Conservation (phyloP, 2,888 invertebrate species). For the Blera fallax region DNA sequence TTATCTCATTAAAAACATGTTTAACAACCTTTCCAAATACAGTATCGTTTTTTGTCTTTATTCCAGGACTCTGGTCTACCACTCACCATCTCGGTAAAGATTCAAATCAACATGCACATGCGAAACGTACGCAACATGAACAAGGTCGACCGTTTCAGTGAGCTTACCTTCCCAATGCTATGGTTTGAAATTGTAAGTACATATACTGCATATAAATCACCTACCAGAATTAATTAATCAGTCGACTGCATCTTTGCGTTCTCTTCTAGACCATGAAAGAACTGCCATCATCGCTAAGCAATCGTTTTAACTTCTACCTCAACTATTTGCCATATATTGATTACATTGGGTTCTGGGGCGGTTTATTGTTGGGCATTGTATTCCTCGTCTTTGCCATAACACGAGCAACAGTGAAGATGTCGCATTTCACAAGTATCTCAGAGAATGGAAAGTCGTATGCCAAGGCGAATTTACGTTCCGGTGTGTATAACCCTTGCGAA, state of each 20-base stretch:
- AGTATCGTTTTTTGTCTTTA: constrained; percentile 61
- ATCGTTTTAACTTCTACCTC: constrained; percentile 88
- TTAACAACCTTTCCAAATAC: constrained; percentile 37
- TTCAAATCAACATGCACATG: constrained; percentile 94
- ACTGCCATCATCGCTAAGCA: constrained; percentile 85
- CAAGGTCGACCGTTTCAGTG: constrained; percentile 86
- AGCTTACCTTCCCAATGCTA: constrained; percentile 89
- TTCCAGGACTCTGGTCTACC: constrained; percentile 89
- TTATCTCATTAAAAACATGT: constrained; percentile 28
- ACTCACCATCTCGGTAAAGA: constrained; percentile 88
- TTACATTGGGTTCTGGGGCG: constrained; percentile 79
- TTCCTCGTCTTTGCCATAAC: constrained; percentile 79
- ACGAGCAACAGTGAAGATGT: constrained; percentile 78
- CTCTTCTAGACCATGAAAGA: constrained; percentile 86
- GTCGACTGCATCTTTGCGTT: constrained; percentile 4
- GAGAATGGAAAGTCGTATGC: constrained; percentile 76
- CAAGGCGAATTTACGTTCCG: constrained; percentile 76
- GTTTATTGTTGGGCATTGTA: constrained; percentile 76
- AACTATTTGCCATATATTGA: constrained; percentile 87
- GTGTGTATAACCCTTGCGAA: constrained; percentile 79
- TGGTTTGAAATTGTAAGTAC: constrained; percentile 95
- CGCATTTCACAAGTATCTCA: constrained; percentile 76
- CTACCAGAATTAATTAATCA: background rate
- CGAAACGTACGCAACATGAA: constrained; percentile 86
- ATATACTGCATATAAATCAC: background rate